Conservation (phyloP, 2,888 invertebrate species). For the Leptinotarsa rubiginosa region DNA sequence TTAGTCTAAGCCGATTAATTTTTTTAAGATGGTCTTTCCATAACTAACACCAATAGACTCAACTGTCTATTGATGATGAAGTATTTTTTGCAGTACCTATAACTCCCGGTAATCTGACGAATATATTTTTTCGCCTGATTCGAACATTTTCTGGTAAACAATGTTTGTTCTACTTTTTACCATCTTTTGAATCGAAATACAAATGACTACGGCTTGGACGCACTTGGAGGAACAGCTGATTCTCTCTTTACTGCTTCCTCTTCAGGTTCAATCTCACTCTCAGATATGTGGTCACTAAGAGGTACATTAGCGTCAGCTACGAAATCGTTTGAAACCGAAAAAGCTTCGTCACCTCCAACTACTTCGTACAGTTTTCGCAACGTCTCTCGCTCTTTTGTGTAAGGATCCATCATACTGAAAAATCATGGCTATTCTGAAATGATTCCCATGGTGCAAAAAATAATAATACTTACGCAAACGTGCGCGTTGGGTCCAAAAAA, state of each 20-base stretch:
- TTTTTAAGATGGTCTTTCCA: too few relatives aligned
- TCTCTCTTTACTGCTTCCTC: too few relatives aligned
- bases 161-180: slow-evolving; percentile 25
- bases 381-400: neutral
- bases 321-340: neutral
- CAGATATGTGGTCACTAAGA: slow-evolving; percentile 5
- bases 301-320: neutral
- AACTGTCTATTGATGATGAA: too few relatives aligned
- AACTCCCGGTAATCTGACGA: slow-evolving; percentile 13
- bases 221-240: neutral
- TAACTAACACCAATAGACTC: too few relatives aligned
- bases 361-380: slow-evolving; percentile 43
- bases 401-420: too few relatives aligned
- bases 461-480: slow-evolving; percentile 5
- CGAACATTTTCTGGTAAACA: neutral
- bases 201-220: slow-evolving; percentile 13
- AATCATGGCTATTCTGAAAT: too few relatives aligned
- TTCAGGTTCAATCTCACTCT: too few relatives aligned
- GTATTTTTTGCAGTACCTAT: too few relatives aligned
- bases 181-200: slow-evolving; percentile 25
- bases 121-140: slow-evolving; percentile 13
- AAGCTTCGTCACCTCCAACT: slow-evolving; percentile 12
- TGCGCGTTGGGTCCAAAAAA: neutral
- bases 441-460: neutral
- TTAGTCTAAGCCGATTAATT: too few relatives aligned